These are phyloP conservation scores for Galbula dea DNA, from an alignment of 2,113 vertebrate genomes.

Conservation along the genomic window DNA sequence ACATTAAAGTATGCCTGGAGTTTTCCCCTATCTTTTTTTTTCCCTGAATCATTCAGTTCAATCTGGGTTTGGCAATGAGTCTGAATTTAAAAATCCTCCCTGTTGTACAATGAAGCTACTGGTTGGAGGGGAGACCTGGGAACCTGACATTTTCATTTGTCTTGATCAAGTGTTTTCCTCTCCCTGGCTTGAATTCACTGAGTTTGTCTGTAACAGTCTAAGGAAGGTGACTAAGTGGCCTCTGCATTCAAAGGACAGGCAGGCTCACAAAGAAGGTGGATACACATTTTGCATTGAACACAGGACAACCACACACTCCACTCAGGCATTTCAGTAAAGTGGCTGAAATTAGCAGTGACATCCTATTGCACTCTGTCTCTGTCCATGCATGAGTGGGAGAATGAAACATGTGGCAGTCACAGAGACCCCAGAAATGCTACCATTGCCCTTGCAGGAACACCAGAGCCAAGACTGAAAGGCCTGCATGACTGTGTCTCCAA, in stretches of 20 bases:
- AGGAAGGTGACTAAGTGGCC: background rate
- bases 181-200: background rate
- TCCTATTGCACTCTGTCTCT: background rate
- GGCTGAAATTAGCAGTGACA: background rate
- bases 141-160: constrained; percentile 23
- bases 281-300: background rate
- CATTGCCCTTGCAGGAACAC: background rate
- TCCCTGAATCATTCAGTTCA: background rate
- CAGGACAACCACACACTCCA: background rate
- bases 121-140: background rate
- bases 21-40: background rate
- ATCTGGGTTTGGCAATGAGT: constrained; percentile 31
- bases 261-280: background rate
- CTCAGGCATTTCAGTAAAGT: background rate
- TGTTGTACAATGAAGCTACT: constrained; percentile 1
- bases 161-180: background rate
- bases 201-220: background rate
- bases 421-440: background rate
- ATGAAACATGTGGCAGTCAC: background rate
- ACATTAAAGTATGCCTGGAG: background rate
- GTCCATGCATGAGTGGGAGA: background rate
- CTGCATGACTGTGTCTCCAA: background rate
- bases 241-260: background rate
- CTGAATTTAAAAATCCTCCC: constrained; percentile 13
- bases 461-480: background rate